Base-by-base conservation (phyloP, 1,140 invertebrate genomes). In the Monomorium pharaonis region DNA sequence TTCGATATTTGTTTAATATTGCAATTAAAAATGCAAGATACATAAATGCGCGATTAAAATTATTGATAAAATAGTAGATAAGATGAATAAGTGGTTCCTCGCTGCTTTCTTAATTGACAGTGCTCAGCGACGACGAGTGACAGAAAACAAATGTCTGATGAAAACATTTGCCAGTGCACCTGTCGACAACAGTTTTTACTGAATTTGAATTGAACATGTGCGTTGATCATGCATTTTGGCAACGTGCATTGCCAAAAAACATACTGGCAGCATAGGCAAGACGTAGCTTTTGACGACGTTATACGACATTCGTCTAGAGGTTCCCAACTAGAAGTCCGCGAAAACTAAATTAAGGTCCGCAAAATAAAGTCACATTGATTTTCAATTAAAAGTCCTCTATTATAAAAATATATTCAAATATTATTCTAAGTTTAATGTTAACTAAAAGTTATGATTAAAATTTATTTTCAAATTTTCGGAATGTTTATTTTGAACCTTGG, bases 181-280 rank as follows among this genome's bases (percentile, higher is more conserved):
- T 83, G 51, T 83, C 65, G 14, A 72, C 72, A n/a, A 54, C n/a
- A 5, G 27, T 42, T 70, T 30, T 24, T 33, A 72, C 27, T 58
- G 37, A 16, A n/a, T 44, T 81, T 7, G 14, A 70, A 44, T 81
- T 7, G 14, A 70, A 44, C 33, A 30, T 16, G 24, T n/a, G 51
- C 24, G 37, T 72, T 54, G 37, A 21, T n/a, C 42, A 21, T 6
- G 75, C 42, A 37, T 24, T 14, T 72, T 83, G 78, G 51, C 67
- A 83, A 47, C 24, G n/a, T 18, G 24, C 18, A 24, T 58, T 81
- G 77, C 63, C 63, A 81, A 54, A 54, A 44, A 69, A 12, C 24
- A 24, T 3, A 65, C 4, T 33, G 12, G 21, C 14, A 47, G 4
- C 12, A 37, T 65, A 5, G 14, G 33, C 33, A 63, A 37, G 14